phyloP scores from a whole-genome alignment of 2,797 vertebrate species.

The Knipowitschia caucasica region DNA sequence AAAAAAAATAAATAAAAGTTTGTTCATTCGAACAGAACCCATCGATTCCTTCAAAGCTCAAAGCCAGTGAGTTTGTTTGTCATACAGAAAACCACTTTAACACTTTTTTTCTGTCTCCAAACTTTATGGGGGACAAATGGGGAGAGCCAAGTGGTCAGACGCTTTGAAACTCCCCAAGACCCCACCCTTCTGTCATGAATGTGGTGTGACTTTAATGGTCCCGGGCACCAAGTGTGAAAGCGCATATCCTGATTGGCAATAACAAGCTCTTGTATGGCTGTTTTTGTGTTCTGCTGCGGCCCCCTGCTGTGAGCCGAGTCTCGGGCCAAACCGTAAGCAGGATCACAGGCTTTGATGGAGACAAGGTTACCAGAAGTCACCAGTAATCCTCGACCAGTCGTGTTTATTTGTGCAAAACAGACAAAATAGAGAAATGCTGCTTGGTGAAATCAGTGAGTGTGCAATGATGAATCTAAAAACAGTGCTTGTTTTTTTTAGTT shows the following conservation, averaged over 20 bases:
- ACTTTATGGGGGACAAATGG: slow-evolving; percentile 24
- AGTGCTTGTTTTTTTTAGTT: slow-evolving; percentile 28
- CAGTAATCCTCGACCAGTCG: slow-evolving; percentile 51
- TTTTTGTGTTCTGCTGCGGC: slow-evolving; percentile 54
- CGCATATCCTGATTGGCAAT: slow-evolving; percentile 59
- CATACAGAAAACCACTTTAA: neutral
- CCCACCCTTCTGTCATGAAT: slow-evolving; percentile 41
- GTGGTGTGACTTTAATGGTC: slow-evolving; percentile 37
- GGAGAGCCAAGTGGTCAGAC: slow-evolving; percentile 24
- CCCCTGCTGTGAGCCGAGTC: slow-evolving; percentile 42
- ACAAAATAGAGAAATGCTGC: slow-evolving; percentile 49
- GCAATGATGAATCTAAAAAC: slow-evolving; percentile 37
- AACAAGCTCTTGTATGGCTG: slow-evolving; percentile 55
- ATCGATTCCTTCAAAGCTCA: too few relatives aligned
- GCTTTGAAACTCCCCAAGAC: slow-evolving; percentile 31
- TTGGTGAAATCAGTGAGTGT: slow-evolving; percentile 26
- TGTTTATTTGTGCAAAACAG: slow-evolving; percentile 48
- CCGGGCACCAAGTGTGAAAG: slow-evolving; percentile 53
- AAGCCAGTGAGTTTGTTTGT: neutral
- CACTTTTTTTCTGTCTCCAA: slow-evolving; percentile 36
- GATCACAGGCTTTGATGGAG: slow-evolving; percentile 42
- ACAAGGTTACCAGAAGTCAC: slow-evolving; percentile 62
- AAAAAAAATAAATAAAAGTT: too few relatives aligned
- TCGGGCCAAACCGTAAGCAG: slow-evolving; percentile 46
- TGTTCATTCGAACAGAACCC: too few relatives aligned